Conservation (phyloP, 2,113 vertebrate species). For the Antigone vipio region DNA sequence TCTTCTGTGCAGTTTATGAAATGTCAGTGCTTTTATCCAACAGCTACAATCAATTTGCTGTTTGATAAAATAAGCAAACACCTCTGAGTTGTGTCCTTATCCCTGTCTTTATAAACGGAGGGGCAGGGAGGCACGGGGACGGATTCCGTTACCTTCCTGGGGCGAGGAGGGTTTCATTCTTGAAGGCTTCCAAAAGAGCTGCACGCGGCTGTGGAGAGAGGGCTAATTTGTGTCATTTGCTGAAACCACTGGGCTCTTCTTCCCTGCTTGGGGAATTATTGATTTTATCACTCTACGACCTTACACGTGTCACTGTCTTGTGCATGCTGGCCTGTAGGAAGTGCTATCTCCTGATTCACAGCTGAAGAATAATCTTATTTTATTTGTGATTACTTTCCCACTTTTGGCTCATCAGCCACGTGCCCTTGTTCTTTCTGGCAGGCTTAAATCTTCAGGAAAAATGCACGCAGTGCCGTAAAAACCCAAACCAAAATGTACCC, state of each 20-base stretch:
- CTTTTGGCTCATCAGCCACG: neutral
- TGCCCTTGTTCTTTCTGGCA: neutral
- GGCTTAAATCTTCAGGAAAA: neutral
- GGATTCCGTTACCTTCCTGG: conserved; percentile 19
- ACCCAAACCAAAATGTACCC: rapidly evolving
- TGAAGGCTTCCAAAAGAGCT: conserved; percentile 27
- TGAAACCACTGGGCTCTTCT: conserved; percentile 45
- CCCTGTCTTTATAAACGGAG: conserved; percentile 11
- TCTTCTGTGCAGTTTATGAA: neutral
- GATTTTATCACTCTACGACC: conserved; percentile 54
- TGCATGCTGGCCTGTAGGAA: conserved; percentile 52
- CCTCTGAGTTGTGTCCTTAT: neutral
- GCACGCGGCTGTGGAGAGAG: neutral
- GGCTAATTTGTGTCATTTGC: conserved; percentile 58
- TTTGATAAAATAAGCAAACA: conserved; percentile 47
- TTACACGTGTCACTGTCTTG: conserved; percentile 35
- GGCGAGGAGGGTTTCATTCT: neutral
- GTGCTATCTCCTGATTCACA: conserved; percentile 39
- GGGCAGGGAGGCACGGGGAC: neutral
- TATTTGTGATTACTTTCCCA: conserved; percentile 13
- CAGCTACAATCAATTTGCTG: conserved; percentile 44
- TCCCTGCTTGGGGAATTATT: conserved; percentile 61
- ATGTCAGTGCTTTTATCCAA: conserved; percentile 24
- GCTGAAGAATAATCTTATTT: conserved; percentile 32
- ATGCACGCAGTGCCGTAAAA: neutral